Percentiles rank a stretch among this genome's conserved stretches.
Evolutionary conservation across 2,113 vertebrate genomes (phyloP).

Genomic region (Cyprinodon variegatus): DNA sequence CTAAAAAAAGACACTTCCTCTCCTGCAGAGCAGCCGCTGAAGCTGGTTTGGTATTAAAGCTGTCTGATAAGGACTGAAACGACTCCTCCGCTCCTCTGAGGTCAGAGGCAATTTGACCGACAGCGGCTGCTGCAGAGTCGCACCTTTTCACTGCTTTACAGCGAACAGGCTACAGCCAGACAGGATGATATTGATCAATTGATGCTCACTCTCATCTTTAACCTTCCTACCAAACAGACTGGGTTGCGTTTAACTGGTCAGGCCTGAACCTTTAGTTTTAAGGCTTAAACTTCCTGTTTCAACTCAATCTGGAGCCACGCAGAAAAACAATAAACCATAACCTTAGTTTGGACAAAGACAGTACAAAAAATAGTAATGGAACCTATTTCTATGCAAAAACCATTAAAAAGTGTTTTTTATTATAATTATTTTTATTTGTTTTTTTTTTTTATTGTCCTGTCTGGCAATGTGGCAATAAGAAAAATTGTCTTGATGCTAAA

Average conservation of each 20-base stretch:
- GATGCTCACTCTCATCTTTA: slow-evolving; percentile 13
- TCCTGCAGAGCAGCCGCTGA: slow-evolving; percentile 7
- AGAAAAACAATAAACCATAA: no score
- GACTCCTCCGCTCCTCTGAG: slow-evolving; percentile 2
- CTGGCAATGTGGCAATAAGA: no score
- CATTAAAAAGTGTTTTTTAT: no score
- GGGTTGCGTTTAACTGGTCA: background rate
- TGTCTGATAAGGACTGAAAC: background rate
- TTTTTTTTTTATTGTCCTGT: no score
- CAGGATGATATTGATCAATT: slow-evolving; percentile 23
- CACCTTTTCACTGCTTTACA: slow-evolving; percentile 18
- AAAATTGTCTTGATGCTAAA: no score
- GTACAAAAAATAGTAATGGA: no score
- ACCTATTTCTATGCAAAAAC: no score
- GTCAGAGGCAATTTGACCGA: slow-evolving; percentile 18
- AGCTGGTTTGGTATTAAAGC: background rate
- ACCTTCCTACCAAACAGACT: background rate
- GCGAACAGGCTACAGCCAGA: slow-evolving; percentile 19
- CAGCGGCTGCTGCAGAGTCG: background rate
- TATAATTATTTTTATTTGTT: no score
- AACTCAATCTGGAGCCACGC: background rate
- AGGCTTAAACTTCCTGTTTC: background rate
- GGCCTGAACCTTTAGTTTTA: background rate
- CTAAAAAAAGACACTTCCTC: slow-evolving; percentile 3
- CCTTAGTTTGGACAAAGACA: no score